Conservation (phyloP, 92 coral and sea anemone genomes). For the Epizoanthus fatuus region DNA sequence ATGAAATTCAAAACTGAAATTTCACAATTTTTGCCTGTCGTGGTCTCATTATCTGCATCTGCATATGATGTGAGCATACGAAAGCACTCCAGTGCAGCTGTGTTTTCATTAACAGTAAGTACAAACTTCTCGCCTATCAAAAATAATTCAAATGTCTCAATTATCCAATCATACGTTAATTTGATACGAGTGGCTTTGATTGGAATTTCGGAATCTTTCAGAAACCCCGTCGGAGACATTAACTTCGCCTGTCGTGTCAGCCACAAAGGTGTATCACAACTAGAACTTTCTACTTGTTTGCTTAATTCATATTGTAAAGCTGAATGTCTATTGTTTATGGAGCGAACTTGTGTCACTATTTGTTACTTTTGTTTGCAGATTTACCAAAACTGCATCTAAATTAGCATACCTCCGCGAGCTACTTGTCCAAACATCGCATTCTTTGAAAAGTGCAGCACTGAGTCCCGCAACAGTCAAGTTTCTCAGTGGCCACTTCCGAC, state of each 20-base stretch:
- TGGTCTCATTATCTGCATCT: too few species aligned
- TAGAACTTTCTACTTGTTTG: conserved; percentile 36
- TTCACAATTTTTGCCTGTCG: too few species aligned
- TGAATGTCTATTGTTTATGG: conserved; percentile 49
- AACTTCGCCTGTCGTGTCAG: conserved; percentile 14
- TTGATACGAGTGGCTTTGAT: not conserved
- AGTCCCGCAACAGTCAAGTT: not conserved
- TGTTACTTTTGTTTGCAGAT: conserved; percentile 54
- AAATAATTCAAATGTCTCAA: not conserved
- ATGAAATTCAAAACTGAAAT: too few species aligned
- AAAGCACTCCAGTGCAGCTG: too few species aligned
- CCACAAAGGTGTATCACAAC: not conserved
- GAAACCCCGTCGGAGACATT: not conserved
- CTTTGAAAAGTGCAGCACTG: conserved; percentile 3
- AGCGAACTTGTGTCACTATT: conserved; percentile 51
- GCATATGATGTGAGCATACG: too few species aligned
- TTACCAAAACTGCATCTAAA: conserved; percentile 45
- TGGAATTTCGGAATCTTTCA: not conserved
- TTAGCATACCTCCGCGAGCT: conserved; percentile 61
- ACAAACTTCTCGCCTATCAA: not conserved
- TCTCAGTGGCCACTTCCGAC: not conserved
- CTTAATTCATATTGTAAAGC: conserved; percentile 31
- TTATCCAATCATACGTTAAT: not conserved
- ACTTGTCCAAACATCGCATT: conserved; percentile 29
- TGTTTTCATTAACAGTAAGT: too few species aligned